Percentiles rank a stretch among this genome's conserved stretches.
These are phyloP conservation scores for Aplysina aerophoba DNA, from an alignment of 37 sponge, comb jelly and placozoan genomes.

Conservation along the genomic window DNA sequence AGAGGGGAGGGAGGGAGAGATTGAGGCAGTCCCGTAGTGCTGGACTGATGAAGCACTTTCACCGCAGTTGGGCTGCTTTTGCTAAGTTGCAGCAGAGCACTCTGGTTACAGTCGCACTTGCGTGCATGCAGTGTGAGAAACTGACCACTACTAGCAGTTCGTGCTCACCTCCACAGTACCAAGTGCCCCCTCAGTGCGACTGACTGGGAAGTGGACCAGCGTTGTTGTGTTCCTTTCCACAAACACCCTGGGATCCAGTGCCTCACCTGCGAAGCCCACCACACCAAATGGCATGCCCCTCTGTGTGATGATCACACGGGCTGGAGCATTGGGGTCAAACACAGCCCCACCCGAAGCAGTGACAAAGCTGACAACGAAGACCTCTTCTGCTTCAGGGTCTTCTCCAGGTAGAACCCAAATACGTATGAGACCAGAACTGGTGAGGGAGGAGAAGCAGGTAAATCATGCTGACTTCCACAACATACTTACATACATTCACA, in stretches of 20 bases:
- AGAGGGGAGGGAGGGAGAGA: no score
- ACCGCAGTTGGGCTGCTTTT: no score
- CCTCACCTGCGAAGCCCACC: slow-evolving; percentile 74
- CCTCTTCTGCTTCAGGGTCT: slow-evolving; percentile 64
- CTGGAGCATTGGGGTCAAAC: slow-evolving; percentile 32
- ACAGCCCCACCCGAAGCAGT: slow-evolving; percentile 65
- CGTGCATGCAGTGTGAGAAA: no score
- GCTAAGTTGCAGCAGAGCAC: no score
- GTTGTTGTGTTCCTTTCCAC: slow-evolving; percentile 4
- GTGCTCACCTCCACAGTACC: slow-evolving; percentile 18
- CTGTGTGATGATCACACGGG: slow-evolving; percentile 46
- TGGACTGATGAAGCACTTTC: no score
- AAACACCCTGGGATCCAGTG: slow-evolving; percentile 38
- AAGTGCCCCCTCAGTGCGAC: slow-evolving; percentile 31
- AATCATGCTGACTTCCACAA: no score
- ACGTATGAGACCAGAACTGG: slow-evolving; percentile 39
- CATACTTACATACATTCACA: no score
- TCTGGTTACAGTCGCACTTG: no score
- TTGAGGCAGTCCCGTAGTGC: no score
- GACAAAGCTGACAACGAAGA: slow-evolving; percentile 50
- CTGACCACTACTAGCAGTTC: background rate
- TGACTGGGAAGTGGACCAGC: slow-evolving; percentile 49
- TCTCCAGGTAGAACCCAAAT: slow-evolving; percentile 58
- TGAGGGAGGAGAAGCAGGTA: background rate
- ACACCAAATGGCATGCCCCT: slow-evolving; percentile 75